Percentiles rank a stretch among this genome's conserved stretches.
Evolutionary conservation across 2,888 invertebrate genomes (phyloP).

Genomic region (Megaustenia siamemsis): DNA sequence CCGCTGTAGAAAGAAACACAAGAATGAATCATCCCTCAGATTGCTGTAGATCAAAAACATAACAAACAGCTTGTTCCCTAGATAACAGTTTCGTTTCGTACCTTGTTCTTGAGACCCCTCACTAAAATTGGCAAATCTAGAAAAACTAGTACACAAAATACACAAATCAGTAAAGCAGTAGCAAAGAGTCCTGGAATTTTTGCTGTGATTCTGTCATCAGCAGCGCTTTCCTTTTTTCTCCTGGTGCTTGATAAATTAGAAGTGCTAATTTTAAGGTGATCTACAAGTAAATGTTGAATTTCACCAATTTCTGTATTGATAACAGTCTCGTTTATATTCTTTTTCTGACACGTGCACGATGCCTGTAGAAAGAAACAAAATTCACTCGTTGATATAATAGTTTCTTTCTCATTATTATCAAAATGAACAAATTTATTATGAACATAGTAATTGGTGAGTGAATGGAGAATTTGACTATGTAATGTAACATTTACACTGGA

Average conservation of each 20-base stretch:
- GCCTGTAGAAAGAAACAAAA: not conserved
- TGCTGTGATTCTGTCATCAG: not conserved
- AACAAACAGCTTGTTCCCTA: too few relatives aligned
- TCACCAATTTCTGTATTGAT: not conserved
- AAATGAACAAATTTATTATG: too few relatives aligned
- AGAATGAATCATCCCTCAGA: too few relatives aligned
- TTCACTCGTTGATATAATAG: not conserved
- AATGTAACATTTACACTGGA: too few relatives aligned
- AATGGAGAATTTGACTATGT: too few relatives aligned
- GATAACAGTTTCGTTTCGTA: not conserved
- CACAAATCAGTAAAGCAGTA: not conserved
- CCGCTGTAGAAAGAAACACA: too few relatives aligned
- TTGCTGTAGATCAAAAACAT: too few relatives aligned
- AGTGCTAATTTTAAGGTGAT: not conserved
- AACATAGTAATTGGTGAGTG: too few relatives aligned
- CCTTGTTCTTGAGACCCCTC: not conserved
- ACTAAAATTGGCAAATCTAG: not conserved
- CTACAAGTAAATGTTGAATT: not conserved
- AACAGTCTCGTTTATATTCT: not conserved
- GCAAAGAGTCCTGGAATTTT: conserved; percentile 19
- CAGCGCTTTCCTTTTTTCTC: not conserved
- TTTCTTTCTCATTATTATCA: not conserved
- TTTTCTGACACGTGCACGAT: too few relatives aligned
- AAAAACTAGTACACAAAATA: not conserved
- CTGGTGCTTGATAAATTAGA: conserved; percentile 8